Base-by-base conservation (phyloP, 2,797 vertebrate species). In the Garrulus glandarius region DNA sequence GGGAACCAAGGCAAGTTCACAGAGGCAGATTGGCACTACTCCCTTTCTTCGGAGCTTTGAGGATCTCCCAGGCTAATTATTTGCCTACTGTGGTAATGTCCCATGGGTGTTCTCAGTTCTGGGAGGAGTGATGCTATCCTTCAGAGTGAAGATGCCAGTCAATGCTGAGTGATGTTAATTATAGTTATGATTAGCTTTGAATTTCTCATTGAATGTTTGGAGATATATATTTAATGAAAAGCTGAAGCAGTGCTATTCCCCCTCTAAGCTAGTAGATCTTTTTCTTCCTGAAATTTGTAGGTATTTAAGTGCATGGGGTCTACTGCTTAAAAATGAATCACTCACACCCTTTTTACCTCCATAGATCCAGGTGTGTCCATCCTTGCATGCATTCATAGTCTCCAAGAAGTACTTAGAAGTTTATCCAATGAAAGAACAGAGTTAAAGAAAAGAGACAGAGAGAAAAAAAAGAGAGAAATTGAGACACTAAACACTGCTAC, bases 151-250 rank as follows among this genome's bases (percentile, higher is more conserved):
- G n/a, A 75, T 56, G 37, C 13, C 78, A 75, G 53, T 74, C 53
- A 81, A 8, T 80, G 22, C 43, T 69, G 53, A 80, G 71, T 57
- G 39, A 63, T n/a, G 44, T 72, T 75, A 87, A 87, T 89, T 83
- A 34, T 9, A 72, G 68, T 63, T 91, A 85, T 56, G 37, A 83
- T 63, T 80, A 86, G 22, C 15, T 92, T 88, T 87, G 47, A 67
- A 52, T 86, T 80, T 92, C 63, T 84, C 13, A 36, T 15, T 64
- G 72, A 59, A 50, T 65, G 7, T 49, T 74, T 55, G 55, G 65
- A 78, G n/a, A 50, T 13, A 44, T 12, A 11, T 2, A 21, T 56
- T 46, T 86, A 60, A 67, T 46, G 32, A 87, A 78, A 89, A 70
- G 15, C 53, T 84, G 57, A 64, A 77, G 49, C 36, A 37, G 34